Conservation (phyloP, 2,113 vertebrate species). For the Thinocorus orbignyianus region DNA sequence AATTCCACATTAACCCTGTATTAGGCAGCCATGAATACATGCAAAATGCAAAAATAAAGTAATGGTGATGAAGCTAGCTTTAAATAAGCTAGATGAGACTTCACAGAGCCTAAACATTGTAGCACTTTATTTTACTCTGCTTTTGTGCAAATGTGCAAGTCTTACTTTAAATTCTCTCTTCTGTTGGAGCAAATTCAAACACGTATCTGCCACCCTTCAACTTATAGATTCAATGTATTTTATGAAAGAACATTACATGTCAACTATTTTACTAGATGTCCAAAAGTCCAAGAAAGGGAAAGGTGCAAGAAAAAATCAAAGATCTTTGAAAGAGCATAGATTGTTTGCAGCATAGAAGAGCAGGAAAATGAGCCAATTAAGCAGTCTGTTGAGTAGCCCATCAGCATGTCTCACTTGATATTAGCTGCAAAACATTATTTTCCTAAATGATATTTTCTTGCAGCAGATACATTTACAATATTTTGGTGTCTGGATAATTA, state of each 20-base stretch:
- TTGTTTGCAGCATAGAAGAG: not conserved
- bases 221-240: not conserved
- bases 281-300: not conserved
- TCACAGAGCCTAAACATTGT: not conserved
- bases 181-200: not conserved
- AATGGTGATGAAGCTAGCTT: not conserved
- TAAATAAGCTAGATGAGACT: not conserved
- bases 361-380: not conserved
- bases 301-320: not conserved
- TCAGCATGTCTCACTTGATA: not conserved
- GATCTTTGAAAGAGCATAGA: too few relatives aligned
- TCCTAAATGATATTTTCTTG: not conserved
- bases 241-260: fast-evolving
- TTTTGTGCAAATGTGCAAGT: not conserved
- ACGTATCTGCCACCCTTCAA: not conserved
- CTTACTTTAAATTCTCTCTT: not conserved
- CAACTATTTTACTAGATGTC: not conserved
- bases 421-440: not conserved
- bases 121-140: not conserved
- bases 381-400: not conserved
- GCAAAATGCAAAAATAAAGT: not conserved
- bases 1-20: not conserved
- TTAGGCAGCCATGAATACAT: not conserved
- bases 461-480: not conserved
- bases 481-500: not conserved